Evolutionary conservation across 2,888 invertebrate genomes (phyloP).

Genomic region (Parnassius orleans): DNA sequence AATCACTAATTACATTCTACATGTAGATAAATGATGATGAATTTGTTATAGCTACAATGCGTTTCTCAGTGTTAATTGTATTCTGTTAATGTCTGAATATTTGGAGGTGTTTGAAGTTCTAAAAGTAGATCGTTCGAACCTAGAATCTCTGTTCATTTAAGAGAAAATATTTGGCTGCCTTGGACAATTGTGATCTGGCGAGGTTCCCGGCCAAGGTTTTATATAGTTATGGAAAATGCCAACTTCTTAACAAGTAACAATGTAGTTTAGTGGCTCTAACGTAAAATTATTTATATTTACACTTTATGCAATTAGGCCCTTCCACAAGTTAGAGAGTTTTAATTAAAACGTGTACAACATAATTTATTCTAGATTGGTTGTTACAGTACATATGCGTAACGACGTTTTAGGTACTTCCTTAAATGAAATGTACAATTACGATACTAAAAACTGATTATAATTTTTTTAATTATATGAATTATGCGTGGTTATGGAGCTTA

Average conservation of each 20-base stretch:
- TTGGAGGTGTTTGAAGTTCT: background rate
- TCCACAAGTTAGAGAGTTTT: too few relatives aligned
- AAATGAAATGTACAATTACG: too few relatives aligned
- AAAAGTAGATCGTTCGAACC: background rate
- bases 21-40: slow-evolving; percentile 14
- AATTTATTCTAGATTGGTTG: too few relatives aligned
- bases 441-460: too few relatives aligned
- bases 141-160: slow-evolving; percentile 1
- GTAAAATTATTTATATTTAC: background rate
- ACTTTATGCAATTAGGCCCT: too few relatives aligned
- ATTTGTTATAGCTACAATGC: background rate
- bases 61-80: background rate
- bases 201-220: slow-evolving; percentile 1
- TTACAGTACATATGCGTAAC: too few relatives aligned
- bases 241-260: background rate
- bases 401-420: too few relatives aligned
- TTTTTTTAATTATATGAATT: too few relatives aligned
- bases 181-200: background rate
- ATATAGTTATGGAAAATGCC: background rate
- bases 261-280: background rate
- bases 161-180: slow-evolving; percentile 10
- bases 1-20: background rate
- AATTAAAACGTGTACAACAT: too few relatives aligned
- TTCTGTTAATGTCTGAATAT: background rate
- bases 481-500: too few relatives aligned